These are phyloP conservation scores for Drosophila testacea DNA, from an alignment of 2,888 invertebrate genomes.

Conservation along the genomic window DNA sequence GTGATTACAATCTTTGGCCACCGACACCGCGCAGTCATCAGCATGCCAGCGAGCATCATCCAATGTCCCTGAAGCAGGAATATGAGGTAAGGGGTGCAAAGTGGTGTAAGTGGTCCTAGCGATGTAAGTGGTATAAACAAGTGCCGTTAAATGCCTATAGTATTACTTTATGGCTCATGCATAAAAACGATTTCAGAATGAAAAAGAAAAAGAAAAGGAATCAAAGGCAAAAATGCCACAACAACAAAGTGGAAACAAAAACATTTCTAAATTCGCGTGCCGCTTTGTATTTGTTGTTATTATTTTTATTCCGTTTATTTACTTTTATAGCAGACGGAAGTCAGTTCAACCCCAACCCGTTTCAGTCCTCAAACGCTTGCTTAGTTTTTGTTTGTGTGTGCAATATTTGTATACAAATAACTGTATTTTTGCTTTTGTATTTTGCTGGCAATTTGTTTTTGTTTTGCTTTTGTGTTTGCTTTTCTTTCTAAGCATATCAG, in stretches of 20 bases:
- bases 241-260: constrained; percentile 40
- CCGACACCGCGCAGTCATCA: constrained; percentile 83
- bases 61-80: constrained; percentile 85
- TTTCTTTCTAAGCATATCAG: constrained; percentile 65
- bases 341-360: constrained; percentile 6
- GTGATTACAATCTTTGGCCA: constrained; percentile 85
- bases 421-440: constrained; percentile 49
- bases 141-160: constrained; percentile 59
- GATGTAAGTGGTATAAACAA: constrained; percentile 31
- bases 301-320: constrained; percentile 33
- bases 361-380: constrained; percentile 24
- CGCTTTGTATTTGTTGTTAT: constrained; percentile 56
- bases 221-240: constrained; percentile 11
- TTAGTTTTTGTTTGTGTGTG: constrained; percentile 23
- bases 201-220: constrained; percentile 8
- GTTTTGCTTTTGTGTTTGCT: constrained; percentile 11
- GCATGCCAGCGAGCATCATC: constrained; percentile 76
- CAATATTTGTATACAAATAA: constrained; percentile 51
- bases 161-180: constrained; percentile 52
- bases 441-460: constrained; percentile 12
- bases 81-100: constrained; percentile 82
- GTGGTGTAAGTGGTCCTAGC: constrained; percentile 25
- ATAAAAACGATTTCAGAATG: constrained; percentile 28
- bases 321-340: constrained; percentile 21
- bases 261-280: constrained; percentile 74